These are phyloP conservation scores for Drosophila ananassae DNA, from an alignment of 1,140 invertebrate species.

Conservation along the genomic window DNA sequence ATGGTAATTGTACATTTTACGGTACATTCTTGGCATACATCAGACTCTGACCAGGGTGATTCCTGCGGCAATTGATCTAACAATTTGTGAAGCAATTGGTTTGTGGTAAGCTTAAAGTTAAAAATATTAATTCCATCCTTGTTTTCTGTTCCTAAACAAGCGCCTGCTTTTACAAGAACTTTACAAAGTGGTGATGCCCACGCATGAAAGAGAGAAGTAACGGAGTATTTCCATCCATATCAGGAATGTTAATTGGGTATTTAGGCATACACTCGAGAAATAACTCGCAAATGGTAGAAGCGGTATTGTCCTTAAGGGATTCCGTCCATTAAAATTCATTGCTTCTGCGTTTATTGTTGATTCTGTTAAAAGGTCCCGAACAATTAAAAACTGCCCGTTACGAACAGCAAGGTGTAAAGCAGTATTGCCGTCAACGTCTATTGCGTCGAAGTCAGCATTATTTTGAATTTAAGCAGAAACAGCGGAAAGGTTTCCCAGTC, in stretches of 20 bases:
- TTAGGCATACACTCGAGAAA: slow-evolving; percentile 97
- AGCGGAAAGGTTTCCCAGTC: slow-evolving; percentile 90
- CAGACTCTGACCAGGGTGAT: slow-evolving; percentile 96
- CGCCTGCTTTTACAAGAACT: slow-evolving; percentile 93
- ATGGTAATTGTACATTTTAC: slow-evolving; percentile 96
- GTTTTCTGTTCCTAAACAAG: slow-evolving; percentile 95
- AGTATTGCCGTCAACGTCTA: slow-evolving; percentile 94
- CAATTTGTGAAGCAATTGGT: slow-evolving; percentile 94
- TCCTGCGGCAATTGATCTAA: slow-evolving; percentile 93
- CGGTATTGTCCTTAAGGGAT: slow-evolving; percentile 95
- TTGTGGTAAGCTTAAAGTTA: slow-evolving; percentile 95
- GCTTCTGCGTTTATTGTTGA: slow-evolving; percentile 92
- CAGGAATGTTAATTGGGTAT: slow-evolving; percentile 95
- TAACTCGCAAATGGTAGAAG: slow-evolving; percentile 96
- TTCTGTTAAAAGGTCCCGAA: slow-evolving; percentile 92
- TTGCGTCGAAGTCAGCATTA: slow-evolving; percentile 92
- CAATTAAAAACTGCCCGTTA: slow-evolving; percentile 92
- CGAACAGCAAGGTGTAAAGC: slow-evolving; percentile 95
- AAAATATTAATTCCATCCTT: slow-evolving; percentile 96
- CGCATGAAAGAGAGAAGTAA: slow-evolving; percentile 96
- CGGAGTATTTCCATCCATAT: slow-evolving; percentile 91
- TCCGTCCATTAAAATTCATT: slow-evolving; percentile 93
- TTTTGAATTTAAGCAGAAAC: slow-evolving; percentile 90
- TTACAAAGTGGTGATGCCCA: slow-evolving; percentile 96
- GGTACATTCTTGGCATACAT: slow-evolving; percentile 95